Evolutionary conservation across 1,140 invertebrate genomes (phyloP).

Genomic region (Drosophila subpulchrella): DNA sequence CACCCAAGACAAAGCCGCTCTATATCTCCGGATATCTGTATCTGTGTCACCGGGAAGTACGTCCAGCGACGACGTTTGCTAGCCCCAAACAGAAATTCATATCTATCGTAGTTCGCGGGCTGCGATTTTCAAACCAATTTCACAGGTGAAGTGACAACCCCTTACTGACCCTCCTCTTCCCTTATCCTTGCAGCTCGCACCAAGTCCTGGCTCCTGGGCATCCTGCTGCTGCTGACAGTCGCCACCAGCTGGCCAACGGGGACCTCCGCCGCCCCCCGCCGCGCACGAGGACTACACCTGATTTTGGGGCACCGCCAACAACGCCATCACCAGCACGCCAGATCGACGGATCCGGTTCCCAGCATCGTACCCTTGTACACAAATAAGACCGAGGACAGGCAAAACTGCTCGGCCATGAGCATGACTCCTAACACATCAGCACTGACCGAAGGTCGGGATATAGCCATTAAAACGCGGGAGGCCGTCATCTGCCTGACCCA

Average conservation of each 20-base stretch:
- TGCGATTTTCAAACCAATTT: no score
- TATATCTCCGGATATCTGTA: not conserved
- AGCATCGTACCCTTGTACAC: not conserved
- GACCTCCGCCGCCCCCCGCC: constrained; percentile 34
- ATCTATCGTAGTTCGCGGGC: no score
- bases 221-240: constrained; percentile 40
- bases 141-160: no score
- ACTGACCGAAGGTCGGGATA: not conserved
- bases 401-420: not conserved
- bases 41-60: constrained; percentile 8
- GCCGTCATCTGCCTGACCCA: constrained; percentile 17
- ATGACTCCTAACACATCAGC: not conserved
- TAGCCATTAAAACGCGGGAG: not conserved
- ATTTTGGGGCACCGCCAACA: constrained; percentile 31
- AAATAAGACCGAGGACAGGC: not conserved
- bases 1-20: not conserved
- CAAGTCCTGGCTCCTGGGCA: constrained; percentile 27
- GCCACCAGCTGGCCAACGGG: constrained; percentile 16
- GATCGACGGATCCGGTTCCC: not conserved
- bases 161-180: not conserved
- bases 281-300: constrained; percentile 25
- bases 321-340: not conserved
- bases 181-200: constrained; percentile 23
- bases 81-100: not conserved
- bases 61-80: not conserved